These are phyloP conservation scores for Clavelina lepadiformis DNA, from an alignment of 23 tunicate genomes.

Conservation along the genomic window DNA sequence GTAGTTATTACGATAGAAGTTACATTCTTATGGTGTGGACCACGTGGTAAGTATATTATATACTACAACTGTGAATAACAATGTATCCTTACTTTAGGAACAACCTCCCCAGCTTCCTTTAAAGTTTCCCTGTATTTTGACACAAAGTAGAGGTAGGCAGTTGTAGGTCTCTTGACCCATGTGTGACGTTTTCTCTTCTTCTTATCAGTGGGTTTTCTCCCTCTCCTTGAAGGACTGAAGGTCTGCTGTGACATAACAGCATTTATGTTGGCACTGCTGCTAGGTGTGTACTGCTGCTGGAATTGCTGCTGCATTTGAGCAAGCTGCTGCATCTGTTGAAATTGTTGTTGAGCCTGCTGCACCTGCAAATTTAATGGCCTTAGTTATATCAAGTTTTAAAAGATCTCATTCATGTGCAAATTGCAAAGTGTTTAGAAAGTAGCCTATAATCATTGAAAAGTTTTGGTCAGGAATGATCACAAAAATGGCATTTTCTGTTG, in stretches of 20 bases:
- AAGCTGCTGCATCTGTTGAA: constrained; percentile 82
- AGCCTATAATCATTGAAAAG: too few species aligned
- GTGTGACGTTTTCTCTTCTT: constrained; percentile 88
- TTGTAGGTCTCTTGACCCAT: constrained; percentile 95
- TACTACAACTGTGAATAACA: background rate
- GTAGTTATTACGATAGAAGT: too few species aligned
- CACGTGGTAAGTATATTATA: too few species aligned
- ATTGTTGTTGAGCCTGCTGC: constrained; percentile 87
- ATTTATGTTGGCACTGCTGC: constrained; percentile 7
- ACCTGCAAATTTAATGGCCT: too few species aligned
- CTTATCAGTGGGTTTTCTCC: constrained; percentile 84
- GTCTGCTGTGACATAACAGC: constrained; percentile 23
- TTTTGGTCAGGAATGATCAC: too few species aligned
- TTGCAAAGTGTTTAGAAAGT: too few species aligned
- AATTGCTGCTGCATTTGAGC: constrained; percentile 92
- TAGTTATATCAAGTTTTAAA: too few species aligned
- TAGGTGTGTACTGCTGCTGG: constrained; percentile 20
- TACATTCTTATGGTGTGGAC: too few species aligned
- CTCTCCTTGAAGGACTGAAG: constrained; percentile 70
- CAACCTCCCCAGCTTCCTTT: constrained; percentile 96
- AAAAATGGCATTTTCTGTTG: too few species aligned
- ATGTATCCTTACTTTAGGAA: constrained; percentile 68
- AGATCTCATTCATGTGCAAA: too few species aligned
- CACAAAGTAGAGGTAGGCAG: constrained; percentile 96
- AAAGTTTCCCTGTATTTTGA: constrained; percentile 97